A percentile compares a stretch with the other conserved stretches of the same genome.
phyloP scores from a whole-genome alignment of 2,113 vertebrate genomes.

The Albula goreensis region DNA sequence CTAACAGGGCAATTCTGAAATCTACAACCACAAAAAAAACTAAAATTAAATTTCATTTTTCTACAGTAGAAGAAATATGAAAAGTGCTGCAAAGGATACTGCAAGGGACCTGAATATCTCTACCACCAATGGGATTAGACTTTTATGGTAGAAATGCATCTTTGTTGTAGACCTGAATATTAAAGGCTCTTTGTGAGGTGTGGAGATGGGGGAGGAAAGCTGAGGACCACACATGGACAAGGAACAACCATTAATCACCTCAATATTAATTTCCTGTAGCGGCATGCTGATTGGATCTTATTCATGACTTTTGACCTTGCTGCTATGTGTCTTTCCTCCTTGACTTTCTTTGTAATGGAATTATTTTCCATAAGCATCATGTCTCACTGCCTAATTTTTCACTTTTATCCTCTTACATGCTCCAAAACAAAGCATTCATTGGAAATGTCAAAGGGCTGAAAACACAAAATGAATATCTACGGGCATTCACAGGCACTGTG shows the following conservation, averaged over 20 bases:
- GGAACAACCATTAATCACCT: slow-evolving; percentile 6
- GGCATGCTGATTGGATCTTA: not conserved
- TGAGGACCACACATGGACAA: not conserved
- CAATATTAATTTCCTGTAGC: not conserved
- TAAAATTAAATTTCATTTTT: not conserved
- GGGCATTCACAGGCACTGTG: not conserved
- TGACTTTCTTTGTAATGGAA: not conserved
- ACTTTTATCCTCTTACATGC: not conserved
- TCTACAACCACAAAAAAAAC: not conserved
- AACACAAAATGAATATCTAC: not conserved
- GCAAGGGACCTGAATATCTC: not conserved
- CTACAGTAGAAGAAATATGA: not conserved
- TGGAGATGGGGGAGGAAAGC: not conserved
- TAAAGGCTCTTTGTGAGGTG: not conserved
- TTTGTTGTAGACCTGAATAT: not conserved
- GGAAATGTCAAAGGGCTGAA: not conserved
- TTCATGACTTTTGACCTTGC: not conserved
- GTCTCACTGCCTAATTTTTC: not conserved
- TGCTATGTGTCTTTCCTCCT: not conserved
- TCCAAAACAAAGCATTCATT: not conserved
- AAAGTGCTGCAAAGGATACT: not conserved
- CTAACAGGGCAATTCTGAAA: not conserved
- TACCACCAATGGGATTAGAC: not conserved
- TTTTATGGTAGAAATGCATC: not conserved
- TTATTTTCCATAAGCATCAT: not conserved